Evolutionary conservation across 92 coral and sea anemone genomes (phyloP).

Genomic region (Siderastrea radians): DNA sequence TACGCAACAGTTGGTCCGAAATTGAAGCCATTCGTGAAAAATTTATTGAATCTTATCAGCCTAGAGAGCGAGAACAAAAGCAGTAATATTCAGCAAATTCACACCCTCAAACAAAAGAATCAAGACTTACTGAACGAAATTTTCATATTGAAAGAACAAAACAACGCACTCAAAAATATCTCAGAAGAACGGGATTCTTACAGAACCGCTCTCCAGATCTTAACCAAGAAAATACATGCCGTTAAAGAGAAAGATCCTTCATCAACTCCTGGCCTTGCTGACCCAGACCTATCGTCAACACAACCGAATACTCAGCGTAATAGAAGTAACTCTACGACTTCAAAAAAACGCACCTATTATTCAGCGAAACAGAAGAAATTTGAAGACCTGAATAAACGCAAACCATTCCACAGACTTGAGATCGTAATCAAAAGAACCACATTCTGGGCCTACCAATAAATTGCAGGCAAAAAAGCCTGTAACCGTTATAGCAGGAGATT

Average conservation of each 20-base stretch:
- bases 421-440: not conserved
- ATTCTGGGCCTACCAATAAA: not conserved
- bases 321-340: not conserved
- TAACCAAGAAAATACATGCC: constrained; percentile 14
- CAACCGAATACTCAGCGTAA: constrained; percentile 12
- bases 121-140: constrained; percentile 2
- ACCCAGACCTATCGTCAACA: not conserved
- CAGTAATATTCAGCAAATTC: constrained; percentile 19
- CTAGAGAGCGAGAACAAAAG: not conserved
- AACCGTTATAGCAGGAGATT: constrained; percentile 34
- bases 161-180: constrained; percentile 8
- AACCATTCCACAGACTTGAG: not conserved
- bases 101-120: constrained; percentile 3
- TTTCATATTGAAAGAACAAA: constrained; percentile 10
- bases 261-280: constrained; percentile 6
- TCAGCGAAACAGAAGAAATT: too few relatives aligned
- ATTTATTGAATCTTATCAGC: not conserved
- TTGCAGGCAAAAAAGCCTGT: constrained; percentile 23
- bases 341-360: too few relatives aligned
- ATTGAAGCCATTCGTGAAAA: constrained; percentile 10
- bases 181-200: constrained; percentile 16
- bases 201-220: constrained; percentile 19
- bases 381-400: too few relatives aligned
- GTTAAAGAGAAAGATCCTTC: constrained; percentile 14
- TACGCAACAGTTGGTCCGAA: constrained; percentile 5